A percentile compares a stretch with the other conserved stretches of the same genome.
Conservation (phyloP, 2,113 vertebrate genomes). For the Psettodes erumei region DNA sequence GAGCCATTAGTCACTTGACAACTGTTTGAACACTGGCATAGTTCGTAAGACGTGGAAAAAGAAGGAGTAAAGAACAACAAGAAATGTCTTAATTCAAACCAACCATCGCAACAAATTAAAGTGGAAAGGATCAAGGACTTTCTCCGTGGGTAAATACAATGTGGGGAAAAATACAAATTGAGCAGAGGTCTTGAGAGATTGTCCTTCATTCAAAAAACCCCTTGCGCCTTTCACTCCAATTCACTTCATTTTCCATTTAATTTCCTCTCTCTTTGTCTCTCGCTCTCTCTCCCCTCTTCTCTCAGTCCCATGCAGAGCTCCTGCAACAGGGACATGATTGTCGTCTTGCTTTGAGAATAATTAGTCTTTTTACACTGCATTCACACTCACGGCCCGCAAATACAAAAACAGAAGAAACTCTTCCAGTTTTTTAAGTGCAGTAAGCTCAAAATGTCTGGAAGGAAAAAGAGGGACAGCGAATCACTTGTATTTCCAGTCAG, state of each 20-base stretch:
- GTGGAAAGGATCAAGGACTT: constrained; percentile 63
- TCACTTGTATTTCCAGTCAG: constrained; percentile 58
- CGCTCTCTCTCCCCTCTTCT: constrained; percentile 51
- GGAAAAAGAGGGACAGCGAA: constrained; percentile 43
- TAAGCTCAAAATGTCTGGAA: constrained; percentile 65
- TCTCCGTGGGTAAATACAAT: constrained; percentile 63
- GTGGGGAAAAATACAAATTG: constrained; percentile 52
- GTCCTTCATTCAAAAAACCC: constrained; percentile 70
- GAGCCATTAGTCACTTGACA: constrained; percentile 53
- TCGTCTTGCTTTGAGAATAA: constrained; percentile 79
- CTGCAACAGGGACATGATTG: constrained; percentile 80
- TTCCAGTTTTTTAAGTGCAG: constrained; percentile 79
- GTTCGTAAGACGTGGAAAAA: constrained; percentile 63
- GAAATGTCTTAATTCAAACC: constrained; percentile 77
- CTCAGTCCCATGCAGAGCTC: constrained; percentile 52
- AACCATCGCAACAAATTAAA: constrained; percentile 78
- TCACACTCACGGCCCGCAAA: constrained; percentile 73
- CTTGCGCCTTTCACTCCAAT: constrained; percentile 49
- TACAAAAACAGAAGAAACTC: constrained; percentile 68
- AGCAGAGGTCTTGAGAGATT: constrained; percentile 70
- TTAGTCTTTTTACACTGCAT: constrained; percentile 65
- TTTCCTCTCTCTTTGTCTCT: constrained; percentile 64
- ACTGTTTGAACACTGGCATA: constrained; percentile 52
- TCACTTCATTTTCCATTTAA: constrained; percentile 61
- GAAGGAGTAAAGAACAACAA: constrained; percentile 63